phyloP scores from a whole-genome alignment of 2,113 vertebrate genomes.

The Pygoscelis antarcticus region DNA sequence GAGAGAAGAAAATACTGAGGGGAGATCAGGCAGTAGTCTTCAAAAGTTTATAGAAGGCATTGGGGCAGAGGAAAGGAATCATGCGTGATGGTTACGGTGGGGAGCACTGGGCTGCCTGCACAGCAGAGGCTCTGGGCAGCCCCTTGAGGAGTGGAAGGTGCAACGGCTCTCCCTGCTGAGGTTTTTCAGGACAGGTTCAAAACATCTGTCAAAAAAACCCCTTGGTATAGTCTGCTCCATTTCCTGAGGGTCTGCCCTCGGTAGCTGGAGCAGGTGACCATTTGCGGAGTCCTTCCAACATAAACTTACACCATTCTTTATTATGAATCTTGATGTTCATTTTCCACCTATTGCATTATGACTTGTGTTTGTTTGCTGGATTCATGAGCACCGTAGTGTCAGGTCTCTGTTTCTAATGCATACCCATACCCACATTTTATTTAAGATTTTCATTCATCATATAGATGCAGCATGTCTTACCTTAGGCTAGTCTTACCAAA shows the following conservation, averaged over 20 bases:
- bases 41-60: background rate
- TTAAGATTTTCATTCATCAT: background rate
- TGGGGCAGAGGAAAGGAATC: background rate
- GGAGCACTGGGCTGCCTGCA: background rate
- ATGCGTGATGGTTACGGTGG: accelerated
- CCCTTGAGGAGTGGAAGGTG: background rate
- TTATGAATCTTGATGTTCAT: background rate
- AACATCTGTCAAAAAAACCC: background rate
- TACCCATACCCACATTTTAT: background rate
- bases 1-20: background rate
- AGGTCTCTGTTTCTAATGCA: background rate
- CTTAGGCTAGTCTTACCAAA: background rate
- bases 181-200: background rate
- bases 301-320: background rate
- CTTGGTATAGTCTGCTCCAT: too few species aligned
- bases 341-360: background rate
- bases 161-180: background rate
- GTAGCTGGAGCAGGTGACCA: background rate
- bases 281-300: background rate
- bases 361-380: background rate
- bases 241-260: background rate
- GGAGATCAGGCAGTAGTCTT: background rate
- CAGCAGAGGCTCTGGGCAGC: background rate
- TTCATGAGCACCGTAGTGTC: background rate
- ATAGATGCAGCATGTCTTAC: background rate